Evolutionary conservation across 2,797 vertebrate species (phyloP).

Genomic region (Orestias chungarensis): DNA sequence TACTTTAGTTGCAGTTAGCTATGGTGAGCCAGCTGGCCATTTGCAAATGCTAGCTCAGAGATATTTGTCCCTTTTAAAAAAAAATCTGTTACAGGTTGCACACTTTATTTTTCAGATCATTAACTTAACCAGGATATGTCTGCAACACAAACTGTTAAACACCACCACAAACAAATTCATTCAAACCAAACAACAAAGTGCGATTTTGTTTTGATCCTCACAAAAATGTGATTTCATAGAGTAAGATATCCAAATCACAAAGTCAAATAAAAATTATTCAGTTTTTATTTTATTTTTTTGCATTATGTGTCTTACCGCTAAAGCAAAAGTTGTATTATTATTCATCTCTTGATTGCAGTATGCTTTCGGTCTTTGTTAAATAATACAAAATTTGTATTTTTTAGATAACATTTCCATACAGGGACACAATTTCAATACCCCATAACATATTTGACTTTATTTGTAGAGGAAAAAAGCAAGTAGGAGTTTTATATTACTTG

Average conservation of each 20-base stretch:
- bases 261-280: neutral
- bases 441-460: conserved; percentile 13
- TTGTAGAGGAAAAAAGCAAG: neutral
- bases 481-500: neutral
- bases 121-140: neutral
- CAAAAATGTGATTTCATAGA: neutral
- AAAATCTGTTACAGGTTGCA: no score
- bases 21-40: neutral
- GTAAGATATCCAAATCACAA: neutral
- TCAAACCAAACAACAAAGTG: neutral
- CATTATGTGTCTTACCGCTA: neutral
- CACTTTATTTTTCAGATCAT: no score
- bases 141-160: neutral
- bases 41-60: neutral
- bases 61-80: no score
- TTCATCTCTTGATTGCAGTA: neutral
- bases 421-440: conserved; percentile 18
- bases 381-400: neutral
- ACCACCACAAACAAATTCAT: neutral
- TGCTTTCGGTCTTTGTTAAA: neutral
- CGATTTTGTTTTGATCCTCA: neutral
- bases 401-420: conserved; percentile 8
- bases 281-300: no score
- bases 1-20: neutral
- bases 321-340: conserved; percentile 9